phyloP scores from a whole-genome alignment of 2,113 vertebrate genomes.

The Halichoeres trimaculatus region DNA sequence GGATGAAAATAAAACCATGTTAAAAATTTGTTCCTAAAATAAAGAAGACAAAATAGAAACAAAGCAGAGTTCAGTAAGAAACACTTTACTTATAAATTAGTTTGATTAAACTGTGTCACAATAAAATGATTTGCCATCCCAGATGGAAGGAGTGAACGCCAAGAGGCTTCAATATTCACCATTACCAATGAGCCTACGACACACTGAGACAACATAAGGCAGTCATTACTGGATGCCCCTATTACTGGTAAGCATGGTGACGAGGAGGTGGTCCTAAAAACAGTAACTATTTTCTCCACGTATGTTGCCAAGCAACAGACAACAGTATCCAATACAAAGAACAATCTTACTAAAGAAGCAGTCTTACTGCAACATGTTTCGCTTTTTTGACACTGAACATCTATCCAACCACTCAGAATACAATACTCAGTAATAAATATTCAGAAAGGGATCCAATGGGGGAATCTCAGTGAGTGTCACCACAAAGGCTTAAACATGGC shows the following conservation, averaged over 20 bases:
- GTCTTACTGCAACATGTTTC: conserved; percentile 61
- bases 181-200: conserved; percentile 63
- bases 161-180: conserved; percentile 69
- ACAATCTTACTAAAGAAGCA: conserved; percentile 62
- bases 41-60: not conserved
- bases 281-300: conserved; percentile 66
- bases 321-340: conserved; percentile 66
- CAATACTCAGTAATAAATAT: conserved; percentile 77
- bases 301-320: conserved; percentile 76
- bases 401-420: conserved; percentile 74
- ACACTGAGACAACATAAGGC: conserved; percentile 69
- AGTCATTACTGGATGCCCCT: conserved; percentile 57
- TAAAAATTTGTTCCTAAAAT: conserved; percentile 11
- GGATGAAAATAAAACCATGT: not conserved
- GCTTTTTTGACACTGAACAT: conserved; percentile 74
- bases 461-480: conserved; percentile 37
- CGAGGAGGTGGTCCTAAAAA: conserved; percentile 62
- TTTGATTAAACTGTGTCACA: conserved; percentile 70
- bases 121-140: conserved; percentile 67
- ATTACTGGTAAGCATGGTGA: conserved; percentile 63
- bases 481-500: conserved; percentile 57
- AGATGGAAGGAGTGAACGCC: conserved; percentile 52
- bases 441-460: conserved; percentile 49
- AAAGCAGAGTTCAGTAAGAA: conserved; percentile 60
- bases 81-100: conserved; percentile 82